Evolutionary conservation across 1,140 invertebrate species (phyloP).

Genomic region (Neelides sp.): DNA sequence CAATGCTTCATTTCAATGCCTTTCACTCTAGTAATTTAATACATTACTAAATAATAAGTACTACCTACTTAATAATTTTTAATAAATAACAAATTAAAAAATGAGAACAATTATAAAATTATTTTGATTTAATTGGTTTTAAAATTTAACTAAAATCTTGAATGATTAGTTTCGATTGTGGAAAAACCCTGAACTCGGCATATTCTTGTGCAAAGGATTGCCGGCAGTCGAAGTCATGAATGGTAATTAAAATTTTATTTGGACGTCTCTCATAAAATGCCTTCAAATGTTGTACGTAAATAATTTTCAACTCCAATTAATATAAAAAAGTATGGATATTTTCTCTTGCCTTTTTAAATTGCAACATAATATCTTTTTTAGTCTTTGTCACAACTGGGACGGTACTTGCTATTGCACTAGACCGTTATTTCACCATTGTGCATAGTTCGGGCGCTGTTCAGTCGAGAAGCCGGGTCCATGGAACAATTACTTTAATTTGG

Average conservation of each 20-base stretch:
- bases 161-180: too few species aligned
- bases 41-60: too few species aligned
- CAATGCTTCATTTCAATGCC: conserved; percentile 47
- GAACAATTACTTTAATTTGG: conserved; percentile 42
- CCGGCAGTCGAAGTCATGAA: too few species aligned
- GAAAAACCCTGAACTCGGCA: too few species aligned
- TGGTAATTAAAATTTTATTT: too few species aligned
- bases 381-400: conserved; percentile 49
- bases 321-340: background rate
- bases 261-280: background rate
- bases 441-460: conserved; percentile 32
- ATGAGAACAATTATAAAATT: too few species aligned
- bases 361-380: background rate
- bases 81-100: too few species aligned
- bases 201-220: too few species aligned
- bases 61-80: too few species aligned
- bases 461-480: conserved; percentile 35
- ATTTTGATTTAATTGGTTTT: too few species aligned
- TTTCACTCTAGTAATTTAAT: conserved; percentile 40
- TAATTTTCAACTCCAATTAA: background rate
- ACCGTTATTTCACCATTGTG: conserved; percentile 46
- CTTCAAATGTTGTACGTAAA: background rate
- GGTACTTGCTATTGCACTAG: conserved; percentile 48
- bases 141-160: too few species aligned
- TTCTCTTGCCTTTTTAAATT: background rate